phyloP scores from a whole-genome alignment of 1,140 invertebrate genomes.

The Caenorhabditis briggsae region DNA sequence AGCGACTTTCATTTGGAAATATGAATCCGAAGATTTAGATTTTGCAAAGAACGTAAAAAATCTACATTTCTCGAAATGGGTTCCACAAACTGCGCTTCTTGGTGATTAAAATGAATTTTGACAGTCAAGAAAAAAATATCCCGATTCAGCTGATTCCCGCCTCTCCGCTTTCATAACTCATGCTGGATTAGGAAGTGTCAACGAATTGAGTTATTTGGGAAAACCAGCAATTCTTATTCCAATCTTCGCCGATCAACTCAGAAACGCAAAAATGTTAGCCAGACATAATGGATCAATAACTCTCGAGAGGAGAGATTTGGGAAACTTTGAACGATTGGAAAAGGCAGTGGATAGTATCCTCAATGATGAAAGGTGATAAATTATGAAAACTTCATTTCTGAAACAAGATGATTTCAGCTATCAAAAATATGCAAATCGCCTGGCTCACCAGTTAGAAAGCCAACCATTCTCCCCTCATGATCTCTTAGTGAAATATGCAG shows the following conservation, averaged over 20 bases:
- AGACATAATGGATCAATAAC: conserved; percentile 28
- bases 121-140: no score
- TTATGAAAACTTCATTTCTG: neutral
- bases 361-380: neutral
- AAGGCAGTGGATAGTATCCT: neutral
- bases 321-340: neutral
- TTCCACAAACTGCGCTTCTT: conserved; percentile 64
- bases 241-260: conserved; percentile 10
- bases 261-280: conserved; percentile 39
- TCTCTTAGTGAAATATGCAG: conserved; percentile 21
- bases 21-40: conserved; percentile 52
- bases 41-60: conserved; percentile 56
- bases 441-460: conserved; percentile 7
- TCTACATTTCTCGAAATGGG: conserved; percentile 59
- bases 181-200: conserved; percentile 69
- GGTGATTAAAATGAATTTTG: no score
- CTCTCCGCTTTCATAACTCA: conserved; percentile 71
- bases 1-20: conserved; percentile 67
- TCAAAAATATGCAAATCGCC: neutral
- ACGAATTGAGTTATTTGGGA: conserved; percentile 68
- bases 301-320: neutral
- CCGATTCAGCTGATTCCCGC: conserved; percentile 68
- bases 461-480: conserved; percentile 21
- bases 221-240: conserved; percentile 68
- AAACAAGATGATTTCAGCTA: neutral